Percentiles rank a stretch among this genome's conserved stretches.
Evolutionary conservation across 2,888 invertebrate species (phyloP).

Genomic region (Noctua janthe): DNA sequence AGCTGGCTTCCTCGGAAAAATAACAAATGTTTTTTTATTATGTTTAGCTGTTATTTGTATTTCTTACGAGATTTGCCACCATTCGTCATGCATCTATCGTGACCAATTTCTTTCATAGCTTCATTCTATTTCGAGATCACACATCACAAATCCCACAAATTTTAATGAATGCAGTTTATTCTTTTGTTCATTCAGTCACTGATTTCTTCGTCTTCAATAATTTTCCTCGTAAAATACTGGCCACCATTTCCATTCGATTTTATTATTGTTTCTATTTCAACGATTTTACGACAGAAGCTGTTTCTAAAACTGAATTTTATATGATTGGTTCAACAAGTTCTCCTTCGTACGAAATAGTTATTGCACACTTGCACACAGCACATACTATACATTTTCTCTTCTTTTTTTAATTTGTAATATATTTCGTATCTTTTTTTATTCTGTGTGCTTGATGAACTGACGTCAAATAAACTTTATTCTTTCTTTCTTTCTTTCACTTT

Average conservation of each 20-base stretch:
- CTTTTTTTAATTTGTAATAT: too few relatives aligned
- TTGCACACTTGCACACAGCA: too few relatives aligned
- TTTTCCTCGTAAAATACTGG: neutral
- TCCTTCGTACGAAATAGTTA: neutral
- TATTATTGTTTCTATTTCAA: slow-evolving; percentile 5
- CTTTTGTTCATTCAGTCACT: too few relatives aligned
- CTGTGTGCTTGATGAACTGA: too few relatives aligned
- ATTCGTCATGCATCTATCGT: neutral
- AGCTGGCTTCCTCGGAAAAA: neutral
- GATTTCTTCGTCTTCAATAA: neutral
- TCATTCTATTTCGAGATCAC: neutral
- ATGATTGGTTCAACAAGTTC: neutral
- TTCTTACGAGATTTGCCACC: neutral
- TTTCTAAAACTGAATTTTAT: slow-evolving; percentile 1
- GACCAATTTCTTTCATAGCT: neutral
- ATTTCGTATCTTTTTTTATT: too few relatives aligned
- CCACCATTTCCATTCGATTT: neutral
- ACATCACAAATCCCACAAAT: neutral
- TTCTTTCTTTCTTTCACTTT: neutral
- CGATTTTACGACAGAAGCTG: neutral
- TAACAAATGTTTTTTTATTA: neutral
- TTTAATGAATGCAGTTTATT: neutral
- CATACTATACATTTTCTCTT: too few relatives aligned
- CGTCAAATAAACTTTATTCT: too few relatives aligned
- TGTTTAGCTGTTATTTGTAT: neutral